phyloP scores from a whole-genome alignment of 2,888 invertebrate species.

The Hydroisotoma schaefferi region DNA sequence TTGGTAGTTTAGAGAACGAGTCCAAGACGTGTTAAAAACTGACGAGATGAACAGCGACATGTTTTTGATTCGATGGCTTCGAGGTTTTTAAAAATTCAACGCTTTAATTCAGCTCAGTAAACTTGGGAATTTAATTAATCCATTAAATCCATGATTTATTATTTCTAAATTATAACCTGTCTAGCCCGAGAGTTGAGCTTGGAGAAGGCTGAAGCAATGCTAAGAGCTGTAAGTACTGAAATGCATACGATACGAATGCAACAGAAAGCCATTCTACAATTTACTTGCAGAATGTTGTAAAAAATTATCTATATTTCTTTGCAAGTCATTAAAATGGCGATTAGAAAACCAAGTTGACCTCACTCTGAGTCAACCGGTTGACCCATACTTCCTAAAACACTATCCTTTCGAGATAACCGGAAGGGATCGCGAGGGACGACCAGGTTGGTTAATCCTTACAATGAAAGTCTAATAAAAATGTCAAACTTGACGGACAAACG shows the following conservation, averaged over 20 bases:
- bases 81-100: conserved; percentile 25
- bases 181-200: conserved; percentile 39
- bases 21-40: conserved; percentile 1
- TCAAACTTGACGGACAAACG: too few species aligned
- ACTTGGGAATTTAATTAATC: too few species aligned
- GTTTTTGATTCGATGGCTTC: conserved; percentile 29
- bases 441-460: background rate
- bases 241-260: too few species aligned
- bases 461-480: too few species aligned
- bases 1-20: conserved; percentile 13
- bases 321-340: conserved; percentile 11
- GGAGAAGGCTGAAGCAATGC: conserved; percentile 35
- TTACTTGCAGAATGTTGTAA: background rate
- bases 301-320: background rate
- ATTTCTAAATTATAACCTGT: too few species aligned
- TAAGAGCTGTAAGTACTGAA: conserved; percentile 26
- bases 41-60: conserved; percentile 10
- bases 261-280: background rate
- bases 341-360: conserved; percentile 1
- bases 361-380: background rate
- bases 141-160: too few species aligned
- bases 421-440: conserved; percentile 3
- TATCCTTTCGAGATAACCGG: conserved; percentile 2
- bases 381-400: conserved; percentile 3
- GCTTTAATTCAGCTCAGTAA: too few species aligned